Conservation (phyloP, 2,888 invertebrate species). For the Diploptera punctata region DNA sequence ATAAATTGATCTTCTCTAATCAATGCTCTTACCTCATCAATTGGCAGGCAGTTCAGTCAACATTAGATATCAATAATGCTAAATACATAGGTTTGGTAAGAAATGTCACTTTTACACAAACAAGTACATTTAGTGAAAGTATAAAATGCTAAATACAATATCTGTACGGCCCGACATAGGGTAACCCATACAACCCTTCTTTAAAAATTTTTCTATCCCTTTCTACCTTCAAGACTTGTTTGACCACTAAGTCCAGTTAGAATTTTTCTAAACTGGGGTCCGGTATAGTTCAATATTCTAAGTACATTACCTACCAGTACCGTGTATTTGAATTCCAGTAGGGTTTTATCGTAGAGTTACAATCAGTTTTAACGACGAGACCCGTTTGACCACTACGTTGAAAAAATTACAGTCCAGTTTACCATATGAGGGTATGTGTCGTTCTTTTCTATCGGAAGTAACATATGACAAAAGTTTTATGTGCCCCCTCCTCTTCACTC, state of each 20-base stretch:
- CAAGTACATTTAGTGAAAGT: background rate
- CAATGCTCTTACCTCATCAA: no score
- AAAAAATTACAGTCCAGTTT: background rate
- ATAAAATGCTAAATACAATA: background rate
- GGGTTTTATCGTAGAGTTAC: background rate
- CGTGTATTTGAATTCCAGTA: conserved; percentile 20
- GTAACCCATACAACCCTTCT: background rate
- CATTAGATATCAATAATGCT: no score
- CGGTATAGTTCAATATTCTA: background rate
- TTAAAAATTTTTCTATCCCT: conserved; percentile 3
- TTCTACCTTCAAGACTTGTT: conserved; percentile 24
- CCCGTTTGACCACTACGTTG: conserved; percentile 25
- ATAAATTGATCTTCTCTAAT: no score
- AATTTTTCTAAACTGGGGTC: conserved; percentile 21
- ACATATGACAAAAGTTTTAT: conserved; percentile 12
- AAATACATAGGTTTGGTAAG: no score
- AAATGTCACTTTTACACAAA: conserved; percentile 1
- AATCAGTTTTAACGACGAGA: background rate
- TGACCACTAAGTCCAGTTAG: conserved; percentile 30
- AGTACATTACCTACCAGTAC: background rate
- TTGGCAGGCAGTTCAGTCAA: no score
- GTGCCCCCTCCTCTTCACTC: background rate
- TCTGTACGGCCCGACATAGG: background rate
- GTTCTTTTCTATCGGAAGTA: conserved; percentile 3
- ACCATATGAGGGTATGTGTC: background rate